Evolutionary conservation across 2,888 invertebrate species (phyloP), one percentile per base, ranked within the genome.

Genomic region (Hypomecis punctinalis): DNA sequence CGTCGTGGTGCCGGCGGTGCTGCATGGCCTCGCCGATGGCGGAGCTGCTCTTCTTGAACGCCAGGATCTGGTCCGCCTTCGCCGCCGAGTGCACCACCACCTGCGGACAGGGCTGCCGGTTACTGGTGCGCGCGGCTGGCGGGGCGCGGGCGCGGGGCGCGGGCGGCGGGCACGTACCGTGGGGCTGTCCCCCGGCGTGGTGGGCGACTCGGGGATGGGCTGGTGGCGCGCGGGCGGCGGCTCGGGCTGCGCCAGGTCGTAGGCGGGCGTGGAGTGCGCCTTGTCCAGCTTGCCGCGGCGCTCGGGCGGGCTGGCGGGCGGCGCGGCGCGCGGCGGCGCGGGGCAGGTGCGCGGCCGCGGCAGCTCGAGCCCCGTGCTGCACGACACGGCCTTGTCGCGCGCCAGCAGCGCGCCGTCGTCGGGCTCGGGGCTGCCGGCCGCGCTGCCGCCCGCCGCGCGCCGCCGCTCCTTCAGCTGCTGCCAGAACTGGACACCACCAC

Each of bases 261-360:
- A 97, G 0, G 96, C 96, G 1, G 97, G 97, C n/a, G 97, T 96
- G 72, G 97, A 97, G 83, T 96, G 95, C 76, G 96, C 96, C 88
- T 97, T 97, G 88, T 97, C 97, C 56, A 97, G 88, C 69, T 94
- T 94, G 66, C 79, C 88, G 11, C 86, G 84, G 9, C 64, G 62
- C 63, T 66, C 68, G 94, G 0, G 95, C 93, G 93, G 83, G 96
- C 95, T 58, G 96, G 86, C 0, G 96, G 52, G 11, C 7, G 40
- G 42, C 45, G 58, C 10, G n/a, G 23, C n/a, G 39, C 40, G 39
- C 42, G 49, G 42, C 10, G 61, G 65, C 2, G 56, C 66, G 35
- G 59, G 61, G 63, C 65, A 66, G 23, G 70, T 71, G 66, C 71
- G 71, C 42, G 69, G 71, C 37, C 69, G 67, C 48, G 63, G 63